Base-by-base conservation (phyloP, 2,888 invertebrate species). In the Andrena trimmerana region DNA sequence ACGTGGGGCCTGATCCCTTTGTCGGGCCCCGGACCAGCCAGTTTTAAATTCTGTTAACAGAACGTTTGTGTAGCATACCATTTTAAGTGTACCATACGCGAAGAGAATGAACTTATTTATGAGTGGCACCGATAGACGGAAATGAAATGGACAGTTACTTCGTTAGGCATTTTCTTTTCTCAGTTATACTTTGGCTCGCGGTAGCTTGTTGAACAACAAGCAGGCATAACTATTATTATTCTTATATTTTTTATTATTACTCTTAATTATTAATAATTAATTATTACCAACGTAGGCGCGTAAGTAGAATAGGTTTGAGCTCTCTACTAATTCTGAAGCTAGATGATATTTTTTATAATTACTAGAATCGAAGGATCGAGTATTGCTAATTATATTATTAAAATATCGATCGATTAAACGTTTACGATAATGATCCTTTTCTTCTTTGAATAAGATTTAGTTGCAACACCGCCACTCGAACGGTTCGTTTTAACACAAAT, bases 351-450 rank as follows among this genome's bases (percentile, higher is more conserved):
- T 92, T 92, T 92, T 92, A 89, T 92, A 92, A 92, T 90, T 86
- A 90, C 88, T 88, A 90, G 75, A 75, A 86, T 84, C 88, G 89
- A 91, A 90, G 89, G 90, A 90, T 88, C 91, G 91, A 93, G 90
- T 93, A 94, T 93, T 92, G 92, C 92, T 94, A 93, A 92, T 93
- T 71, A 83, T 76, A 91, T 90, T 91, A 91, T 90, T 84, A 84
- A 42, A 91, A 10, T 88, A 89, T 85, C 86, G 86, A 90, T 88
- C 69, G 86, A 87, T 89, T 88, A 85, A 88, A 88, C 80, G 79
- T 89, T 89, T 88, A 88, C 79, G 83, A 84, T 90, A 90, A 89
- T 80, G 88, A 88, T 88, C 86, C 86, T 86, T 70, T 69, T 50
- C 60, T 67, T 80, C 83, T 84, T 86, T 76, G 79, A 90, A 86